A percentile compares a stretch with the other conserved stretches of the same genome.
Evolutionary conservation across 2,113 vertebrate species (phyloP).

Genomic region (Varanus salvator): DNA sequence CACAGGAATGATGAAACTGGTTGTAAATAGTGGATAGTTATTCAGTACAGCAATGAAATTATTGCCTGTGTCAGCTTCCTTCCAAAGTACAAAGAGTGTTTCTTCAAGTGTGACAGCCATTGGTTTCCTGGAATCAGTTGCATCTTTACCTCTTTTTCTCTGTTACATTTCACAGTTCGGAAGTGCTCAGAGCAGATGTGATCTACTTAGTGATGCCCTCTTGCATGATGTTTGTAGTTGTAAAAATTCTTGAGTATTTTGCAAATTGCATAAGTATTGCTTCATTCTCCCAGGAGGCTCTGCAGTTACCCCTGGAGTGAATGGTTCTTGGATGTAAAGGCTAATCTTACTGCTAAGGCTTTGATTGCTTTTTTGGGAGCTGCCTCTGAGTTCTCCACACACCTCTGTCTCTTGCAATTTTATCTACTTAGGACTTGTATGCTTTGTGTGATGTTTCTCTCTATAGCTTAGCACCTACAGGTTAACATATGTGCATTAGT

Average conservation of each 20-base stretch:
- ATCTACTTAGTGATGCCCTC: background rate
- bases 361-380: background rate
- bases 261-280: slow-evolving; percentile 24
- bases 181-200: background rate
- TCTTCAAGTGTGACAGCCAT: background rate
- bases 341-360: background rate
- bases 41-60: no score
- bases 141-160: background rate
- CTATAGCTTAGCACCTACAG: background rate
- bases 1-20: background rate
- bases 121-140: background rate
- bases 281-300: slow-evolving; percentile 8
- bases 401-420: background rate
- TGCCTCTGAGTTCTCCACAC: background rate
- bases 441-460: background rate
- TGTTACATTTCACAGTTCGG: background rate
- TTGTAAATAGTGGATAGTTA: background rate
- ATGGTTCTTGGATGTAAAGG: background rate
- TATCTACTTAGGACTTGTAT: background rate
- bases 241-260: background rate
- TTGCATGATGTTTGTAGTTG: background rate
- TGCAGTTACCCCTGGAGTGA: background rate
- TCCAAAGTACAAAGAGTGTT: background rate
- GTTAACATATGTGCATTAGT: background rate
- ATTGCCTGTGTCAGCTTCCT: background rate